A percentile compares a stretch with the other conserved stretches of the same genome.
These are phyloP conservation scores for Strix occidentalis DNA, from an alignment of 2,797 vertebrate species.

Conservation along the genomic window DNA sequence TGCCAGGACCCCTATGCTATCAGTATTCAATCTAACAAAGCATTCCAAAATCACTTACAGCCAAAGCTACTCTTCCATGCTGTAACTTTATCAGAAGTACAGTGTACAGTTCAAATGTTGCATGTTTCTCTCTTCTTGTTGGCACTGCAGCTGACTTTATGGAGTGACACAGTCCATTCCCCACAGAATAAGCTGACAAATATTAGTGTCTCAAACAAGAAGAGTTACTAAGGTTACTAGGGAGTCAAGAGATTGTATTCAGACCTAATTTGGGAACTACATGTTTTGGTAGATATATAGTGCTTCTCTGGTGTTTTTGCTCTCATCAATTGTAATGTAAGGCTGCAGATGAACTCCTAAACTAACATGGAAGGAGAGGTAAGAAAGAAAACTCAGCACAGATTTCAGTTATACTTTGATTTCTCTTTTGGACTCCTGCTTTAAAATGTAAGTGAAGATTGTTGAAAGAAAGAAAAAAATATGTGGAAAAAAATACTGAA, in stretches of 20 bases:
- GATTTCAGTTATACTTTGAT: not conserved
- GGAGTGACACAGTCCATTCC: not conserved
- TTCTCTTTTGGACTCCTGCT: not conserved
- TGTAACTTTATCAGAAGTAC: not conserved
- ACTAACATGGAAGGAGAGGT: not conserved
- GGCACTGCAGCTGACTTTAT: not conserved
- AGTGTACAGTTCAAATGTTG: not conserved
- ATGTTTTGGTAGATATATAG: not conserved
- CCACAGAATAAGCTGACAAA: not conserved
- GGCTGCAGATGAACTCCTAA: not conserved
- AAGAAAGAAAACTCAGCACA: not conserved
- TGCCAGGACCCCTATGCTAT: not conserved
- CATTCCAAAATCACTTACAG: not conserved
- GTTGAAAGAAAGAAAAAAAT: not conserved
- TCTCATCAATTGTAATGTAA: not conserved
- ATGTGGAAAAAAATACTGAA: not conserved
- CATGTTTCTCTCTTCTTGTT: not conserved
- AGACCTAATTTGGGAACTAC: not conserved
- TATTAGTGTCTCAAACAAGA: not conserved
- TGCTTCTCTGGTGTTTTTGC: not conserved
- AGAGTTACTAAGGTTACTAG: not conserved
- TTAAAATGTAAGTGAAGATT: not conserved
- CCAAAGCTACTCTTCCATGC: not conserved
- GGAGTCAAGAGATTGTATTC: not conserved
- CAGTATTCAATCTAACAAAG: not conserved